These are phyloP conservation scores for Darevskia nairensis DNA, from an alignment of 2,797 vertebrate species.

Conservation along the genomic window DNA sequence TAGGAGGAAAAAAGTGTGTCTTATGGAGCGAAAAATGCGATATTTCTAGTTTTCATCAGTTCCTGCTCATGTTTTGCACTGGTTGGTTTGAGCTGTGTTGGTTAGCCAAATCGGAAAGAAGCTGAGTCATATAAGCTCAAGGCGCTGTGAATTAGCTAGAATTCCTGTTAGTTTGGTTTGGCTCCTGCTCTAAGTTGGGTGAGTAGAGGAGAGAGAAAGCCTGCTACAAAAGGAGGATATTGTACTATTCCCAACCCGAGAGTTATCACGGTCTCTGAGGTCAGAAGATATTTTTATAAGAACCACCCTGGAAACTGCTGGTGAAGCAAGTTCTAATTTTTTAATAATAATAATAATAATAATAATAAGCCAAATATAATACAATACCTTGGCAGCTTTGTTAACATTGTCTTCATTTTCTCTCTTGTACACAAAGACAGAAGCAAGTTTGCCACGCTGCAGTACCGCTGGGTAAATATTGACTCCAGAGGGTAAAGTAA, in stretches of 20 bases:
- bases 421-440: slow-evolving; percentile 92
- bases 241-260: not conserved
- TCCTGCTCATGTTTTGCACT: not conserved
- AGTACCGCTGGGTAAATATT: slow-evolving; percentile 87
- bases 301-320: not conserved
- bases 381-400: slow-evolving; percentile 93
- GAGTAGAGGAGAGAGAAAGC: not conserved
- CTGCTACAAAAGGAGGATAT: too few species aligned
- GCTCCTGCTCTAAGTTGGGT: not conserved
- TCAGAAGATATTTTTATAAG: not conserved
- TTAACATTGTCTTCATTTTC: slow-evolving; percentile 94
- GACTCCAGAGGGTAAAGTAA: slow-evolving; percentile 87
- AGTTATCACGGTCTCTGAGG: not conserved
- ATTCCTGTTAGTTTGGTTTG: not conserved
- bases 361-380: not conserved
- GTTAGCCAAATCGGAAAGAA: not conserved
- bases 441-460: slow-evolving; percentile 87
- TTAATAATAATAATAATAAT: too few species aligned
- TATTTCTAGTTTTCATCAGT: not conserved
- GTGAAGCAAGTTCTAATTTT: not conserved
- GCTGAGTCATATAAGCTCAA: not conserved
- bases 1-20: too few species aligned
- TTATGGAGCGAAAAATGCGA: too few species aligned
- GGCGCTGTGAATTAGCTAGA: fast-evolving
- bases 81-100: not conserved